phyloP scores from a whole-genome alignment of 2,113 vertebrate species.

The Casuarius casuarius region DNA sequence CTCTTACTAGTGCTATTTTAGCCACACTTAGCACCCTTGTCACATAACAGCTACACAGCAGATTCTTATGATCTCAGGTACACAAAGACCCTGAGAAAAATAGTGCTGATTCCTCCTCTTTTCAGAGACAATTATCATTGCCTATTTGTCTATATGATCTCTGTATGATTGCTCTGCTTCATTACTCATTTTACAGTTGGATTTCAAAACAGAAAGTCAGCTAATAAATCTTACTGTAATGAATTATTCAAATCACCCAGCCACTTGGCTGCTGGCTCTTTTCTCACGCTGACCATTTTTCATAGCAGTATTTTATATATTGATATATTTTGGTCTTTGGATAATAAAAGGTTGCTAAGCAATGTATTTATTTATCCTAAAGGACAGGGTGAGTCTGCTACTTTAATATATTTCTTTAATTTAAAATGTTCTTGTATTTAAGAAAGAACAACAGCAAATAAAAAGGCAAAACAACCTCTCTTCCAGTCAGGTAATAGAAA shows the following conservation, averaged over 20 bases:
- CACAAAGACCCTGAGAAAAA: background rate
- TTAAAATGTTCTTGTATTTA: constrained; percentile 23
- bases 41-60: background rate
- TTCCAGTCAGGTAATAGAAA: constrained; percentile 4
- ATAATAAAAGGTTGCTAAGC: background rate
- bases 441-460: background rate
- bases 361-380: background rate
- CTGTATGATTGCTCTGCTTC: background rate
- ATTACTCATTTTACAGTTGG: background rate
- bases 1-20: background rate
- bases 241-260: background rate
- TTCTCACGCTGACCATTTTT: background rate
- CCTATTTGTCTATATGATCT: background rate
- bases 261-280: background rate
- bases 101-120: constrained; percentile 24
- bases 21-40: background rate
- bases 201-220: background rate
- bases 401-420: constrained; percentile 9
- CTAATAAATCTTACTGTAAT: constrained; percentile 26
- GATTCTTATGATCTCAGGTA: background rate
- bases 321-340: background rate
- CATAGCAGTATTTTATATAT: background rate
- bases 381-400: background rate
- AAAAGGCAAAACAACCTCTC: background rate
- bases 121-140: background rate